Evolutionary conservation across 2,888 invertebrate genomes (phyloP).

Genomic region (Amphiduros pacificus): DNA sequence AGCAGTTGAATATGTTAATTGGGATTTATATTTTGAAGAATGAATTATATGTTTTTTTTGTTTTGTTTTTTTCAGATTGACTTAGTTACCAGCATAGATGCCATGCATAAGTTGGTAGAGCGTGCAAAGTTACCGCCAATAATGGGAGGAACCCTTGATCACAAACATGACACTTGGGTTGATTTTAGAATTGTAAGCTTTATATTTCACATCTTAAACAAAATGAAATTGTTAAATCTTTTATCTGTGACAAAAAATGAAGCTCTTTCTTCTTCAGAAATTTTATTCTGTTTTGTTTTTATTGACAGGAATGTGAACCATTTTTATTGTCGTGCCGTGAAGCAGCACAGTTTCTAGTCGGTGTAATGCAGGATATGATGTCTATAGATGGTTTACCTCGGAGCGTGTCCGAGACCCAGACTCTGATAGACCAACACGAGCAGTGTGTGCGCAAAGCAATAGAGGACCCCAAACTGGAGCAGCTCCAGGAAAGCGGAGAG

Average conservation of each 20-base stretch:
- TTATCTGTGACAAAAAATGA: too few relatives aligned
- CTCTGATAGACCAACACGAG: slow-evolving; percentile 1
- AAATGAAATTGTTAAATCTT: too few relatives aligned
- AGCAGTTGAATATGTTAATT: background rate
- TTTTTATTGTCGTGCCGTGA: slow-evolving; percentile 1
- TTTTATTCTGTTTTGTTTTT: background rate
- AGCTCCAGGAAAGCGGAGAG: background rate
- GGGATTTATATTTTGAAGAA: background rate
- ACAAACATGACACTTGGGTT: slow-evolving; percentile 10
- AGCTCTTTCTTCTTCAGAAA: too few relatives aligned
- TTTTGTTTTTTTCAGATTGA: slow-evolving; percentile 44
- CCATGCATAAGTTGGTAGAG: slow-evolving; percentile 47
- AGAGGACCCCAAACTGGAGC: background rate
- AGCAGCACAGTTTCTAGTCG: slow-evolving; percentile 2
- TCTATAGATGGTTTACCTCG: background rate
- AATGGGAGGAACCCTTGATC: slow-evolving; percentile 64
- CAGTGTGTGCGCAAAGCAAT: background rate
- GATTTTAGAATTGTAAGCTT: slow-evolving; percentile 14
- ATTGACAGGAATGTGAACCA: slow-evolving; percentile 3
- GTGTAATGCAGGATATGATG: slow-evolving; percentile 8
- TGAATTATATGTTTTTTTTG: too few relatives aligned
- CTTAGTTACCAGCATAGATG: slow-evolving; percentile 43
- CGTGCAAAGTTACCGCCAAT: slow-evolving; percentile 63
- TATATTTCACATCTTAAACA: too few relatives aligned
- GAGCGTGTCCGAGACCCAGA: background rate